Base-by-base conservation (phyloP, 2,113 vertebrate species). In the Kobus ellipsiprymnus region DNA sequence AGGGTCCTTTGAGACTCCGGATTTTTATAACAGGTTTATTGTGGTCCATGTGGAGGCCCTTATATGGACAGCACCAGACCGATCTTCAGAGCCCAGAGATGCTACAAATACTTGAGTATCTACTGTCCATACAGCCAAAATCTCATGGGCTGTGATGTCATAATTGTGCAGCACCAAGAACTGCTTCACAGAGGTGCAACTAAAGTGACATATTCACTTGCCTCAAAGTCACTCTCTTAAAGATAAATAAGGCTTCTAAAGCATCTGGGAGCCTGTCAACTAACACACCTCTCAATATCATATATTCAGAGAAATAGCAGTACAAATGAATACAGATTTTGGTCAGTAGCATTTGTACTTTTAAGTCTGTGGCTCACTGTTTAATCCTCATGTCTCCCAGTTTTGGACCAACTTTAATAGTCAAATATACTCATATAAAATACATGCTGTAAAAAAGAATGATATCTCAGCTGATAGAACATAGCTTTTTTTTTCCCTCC, bases 391-490 rank as follows among this genome's bases (percentile, higher is more conserved):
- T 5, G 85, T 93, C 90, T 81, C 19, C 54, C 60, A 67, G 46
- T 82, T 97, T 83, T 57, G 21, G 44, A 81, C 44, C 50, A 97
- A 60, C 29, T 94, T 83, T 89, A 55, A 91, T 17, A 67, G 52
- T 90, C 84, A 80, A 92, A 93, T 74, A 59, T 17, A 54, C 27
- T 87, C 78, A 90, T 64, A 91, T 21, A 92, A 94, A 90, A 97
- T 78, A 80, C 15, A 88, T 88, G 12, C 36, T 82, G 27, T 87
- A 86, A 88, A 60, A 60, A 95, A 83, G 33, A 94, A 50, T 54
- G 50, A 55, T 67, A 50, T 36, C 14, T 91, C 30, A 55, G 60
- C 86, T 85, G 40, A 21, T 33, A 77, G 33, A 95, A 48, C 9
- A 57, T 30, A 50, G 19, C 8, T 67, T n/a, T 54, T 95, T 80